A percentile compares a stretch with the other conserved stretches of the same genome.
Evolutionary conservation across 2,113 vertebrate species (phyloP).

Genomic region (Labeo catla): DNA sequence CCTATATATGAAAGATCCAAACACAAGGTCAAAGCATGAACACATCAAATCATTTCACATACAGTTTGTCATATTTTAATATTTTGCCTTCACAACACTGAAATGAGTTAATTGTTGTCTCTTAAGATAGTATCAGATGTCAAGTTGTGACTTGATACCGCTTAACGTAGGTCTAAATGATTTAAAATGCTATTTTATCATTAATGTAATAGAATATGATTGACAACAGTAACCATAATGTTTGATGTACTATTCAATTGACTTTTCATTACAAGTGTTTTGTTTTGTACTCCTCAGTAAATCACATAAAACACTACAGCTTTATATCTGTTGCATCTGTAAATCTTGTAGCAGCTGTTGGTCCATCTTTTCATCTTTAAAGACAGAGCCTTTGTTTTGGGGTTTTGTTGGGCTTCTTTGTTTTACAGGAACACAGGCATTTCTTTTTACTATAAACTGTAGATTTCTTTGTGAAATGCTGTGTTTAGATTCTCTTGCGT

Average conservation of each 20-base stretch:
- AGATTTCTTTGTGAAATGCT: slow-evolving; percentile 3
- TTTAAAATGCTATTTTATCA: background rate
- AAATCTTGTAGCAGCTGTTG: slow-evolving; percentile 2
- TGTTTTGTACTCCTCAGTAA: background rate
- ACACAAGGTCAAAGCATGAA: no score
- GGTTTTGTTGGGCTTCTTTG: slow-evolving; percentile 13
- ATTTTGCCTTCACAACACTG: no score
- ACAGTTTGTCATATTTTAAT: no score
- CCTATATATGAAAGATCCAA: no score
- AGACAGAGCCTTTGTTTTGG: background rate
- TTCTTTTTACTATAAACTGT: slow-evolving; percentile 14
- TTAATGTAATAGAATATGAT: background rate
- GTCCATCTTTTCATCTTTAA: background rate
- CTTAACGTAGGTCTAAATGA: background rate
- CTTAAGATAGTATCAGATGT: background rate
- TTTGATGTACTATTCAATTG: background rate
- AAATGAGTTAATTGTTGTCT: background rate
- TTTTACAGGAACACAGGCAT: slow-evolving; percentile 9
- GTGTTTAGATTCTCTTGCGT: slow-evolving; percentile 6
- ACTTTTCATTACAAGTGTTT: background rate
- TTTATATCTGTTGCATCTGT: background rate
- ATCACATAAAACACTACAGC: background rate
- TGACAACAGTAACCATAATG: background rate
- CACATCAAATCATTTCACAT: no score
- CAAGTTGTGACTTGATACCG: background rate